A percentile compares a stretch with the other conserved stretches of the same genome.
phyloP scores from a whole-genome alignment of 2,888 invertebrate genomes.

The Acanthococcus lagerstroemiae region DNA sequence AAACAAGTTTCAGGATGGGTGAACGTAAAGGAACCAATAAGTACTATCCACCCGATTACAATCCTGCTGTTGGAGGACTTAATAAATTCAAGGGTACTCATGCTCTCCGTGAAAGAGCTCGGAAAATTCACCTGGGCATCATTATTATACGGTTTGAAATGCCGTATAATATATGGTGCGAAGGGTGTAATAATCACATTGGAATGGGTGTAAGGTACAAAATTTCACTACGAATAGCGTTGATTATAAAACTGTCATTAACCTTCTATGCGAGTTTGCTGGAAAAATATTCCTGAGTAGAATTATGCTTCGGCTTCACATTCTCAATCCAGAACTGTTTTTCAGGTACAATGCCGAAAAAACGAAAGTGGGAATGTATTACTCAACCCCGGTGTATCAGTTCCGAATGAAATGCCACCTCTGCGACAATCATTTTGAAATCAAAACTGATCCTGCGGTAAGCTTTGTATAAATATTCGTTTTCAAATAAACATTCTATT shows the following conservation, averaged over 20 bases:
- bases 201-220: constrained; percentile 92
- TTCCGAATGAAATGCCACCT: constrained; percentile 99
- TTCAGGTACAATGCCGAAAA: constrained; percentile 84
- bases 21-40: constrained; percentile 96
- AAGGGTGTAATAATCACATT: constrained; percentile 94
- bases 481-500: background rate
- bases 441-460: constrained; percentile 85
- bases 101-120: constrained; percentile 87
- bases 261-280: too few species aligned
- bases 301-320: too few species aligned
- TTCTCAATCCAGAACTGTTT: background rate
- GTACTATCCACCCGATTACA: constrained; percentile 98
- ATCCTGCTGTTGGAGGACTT: constrained; percentile 85
- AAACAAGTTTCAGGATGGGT: constrained; percentile 62
- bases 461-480: background rate
- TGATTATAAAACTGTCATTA: background rate
- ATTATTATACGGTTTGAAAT: constrained; percentile 96
- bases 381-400: constrained; percentile 92
- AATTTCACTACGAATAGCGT: constrained; percentile 8
- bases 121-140: constrained; percentile 92
- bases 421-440: constrained; percentile 94
- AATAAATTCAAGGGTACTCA: constrained; percentile 87
- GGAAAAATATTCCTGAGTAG: too few species aligned
- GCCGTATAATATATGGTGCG: constrained; percentile 99
- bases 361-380: constrained; percentile 92